These are phyloP conservation scores for Drosophila neonasuta DNA, from an alignment of 2,888 invertebrate species.

Conservation along the genomic window DNA sequence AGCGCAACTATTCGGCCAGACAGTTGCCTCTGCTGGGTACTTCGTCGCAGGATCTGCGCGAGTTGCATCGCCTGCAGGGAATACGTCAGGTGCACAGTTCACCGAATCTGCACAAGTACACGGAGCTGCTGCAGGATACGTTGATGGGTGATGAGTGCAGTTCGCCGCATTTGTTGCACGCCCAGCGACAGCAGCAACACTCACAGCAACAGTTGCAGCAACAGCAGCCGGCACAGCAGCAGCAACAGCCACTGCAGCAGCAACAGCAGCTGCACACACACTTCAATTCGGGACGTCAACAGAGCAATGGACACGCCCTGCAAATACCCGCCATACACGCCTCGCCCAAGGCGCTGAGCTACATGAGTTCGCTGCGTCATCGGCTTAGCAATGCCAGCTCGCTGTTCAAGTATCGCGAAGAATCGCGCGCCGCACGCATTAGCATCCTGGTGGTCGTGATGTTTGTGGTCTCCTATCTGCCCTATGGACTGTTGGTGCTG, in stretches of 20 bases:
- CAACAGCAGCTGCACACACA: slow-evolving; percentile 58
- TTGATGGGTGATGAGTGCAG: slow-evolving; percentile 61
- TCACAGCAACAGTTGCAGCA: slow-evolving; percentile 43
- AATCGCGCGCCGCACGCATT: slow-evolving; percentile 93
- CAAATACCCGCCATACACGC: slow-evolving; percentile 81
- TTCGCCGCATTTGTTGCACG: slow-evolving; percentile 76
- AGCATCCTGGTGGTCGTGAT: slow-evolving; percentile 84
- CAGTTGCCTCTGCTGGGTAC: slow-evolving; percentile 80
- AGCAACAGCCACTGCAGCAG: slow-evolving; percentile 28
- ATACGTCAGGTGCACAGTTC: slow-evolving; percentile 82
- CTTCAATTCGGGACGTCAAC: slow-evolving; percentile 56
- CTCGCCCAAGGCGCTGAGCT: slow-evolving; percentile 82
- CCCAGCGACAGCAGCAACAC: slow-evolving; percentile 56
- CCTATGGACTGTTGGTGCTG: slow-evolving; percentile 81
- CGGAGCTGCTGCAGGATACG: slow-evolving; percentile 65
- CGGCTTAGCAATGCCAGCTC: slow-evolving; percentile 93
- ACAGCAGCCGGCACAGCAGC: slow-evolving; percentile 43
- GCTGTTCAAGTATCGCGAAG: slow-evolving; percentile 92
- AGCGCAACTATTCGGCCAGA: slow-evolving; percentile 81
- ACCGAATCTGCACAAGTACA: slow-evolving; percentile 81
- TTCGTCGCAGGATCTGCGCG: slow-evolving; percentile 80
- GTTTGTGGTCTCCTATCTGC: slow-evolving; percentile 82
- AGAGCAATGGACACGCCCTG: slow-evolving; percentile 65
- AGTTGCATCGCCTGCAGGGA: slow-evolving; percentile 66
- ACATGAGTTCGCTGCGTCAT: slow-evolving; percentile 89